Percentiles rank a stretch among this genome's conserved stretches.
Evolutionary conservation across 2,113 vertebrate species (phyloP).

Genomic region (Calypte anna): DNA sequence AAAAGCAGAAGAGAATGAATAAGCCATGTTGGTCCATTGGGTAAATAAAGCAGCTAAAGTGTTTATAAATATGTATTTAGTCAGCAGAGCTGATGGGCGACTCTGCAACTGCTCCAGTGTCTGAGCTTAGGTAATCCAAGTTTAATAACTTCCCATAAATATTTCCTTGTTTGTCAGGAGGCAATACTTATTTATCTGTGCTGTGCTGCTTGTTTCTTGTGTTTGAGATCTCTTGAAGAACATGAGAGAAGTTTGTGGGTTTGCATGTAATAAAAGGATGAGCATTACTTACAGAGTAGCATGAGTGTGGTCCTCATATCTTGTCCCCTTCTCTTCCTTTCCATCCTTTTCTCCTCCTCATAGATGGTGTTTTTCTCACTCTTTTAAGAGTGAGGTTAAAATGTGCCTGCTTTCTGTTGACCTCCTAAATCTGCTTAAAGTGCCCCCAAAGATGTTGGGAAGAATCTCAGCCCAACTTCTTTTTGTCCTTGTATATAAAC

Average conservation of each 20-base stretch:
- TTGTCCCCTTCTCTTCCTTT: neutral
- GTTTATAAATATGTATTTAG: conserved; percentile 73
- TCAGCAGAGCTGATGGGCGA: conserved; percentile 39
- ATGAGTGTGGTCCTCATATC: fast-evolving
- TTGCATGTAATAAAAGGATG: neutral
- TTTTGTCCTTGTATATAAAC: neutral
- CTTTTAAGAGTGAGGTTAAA: neutral
- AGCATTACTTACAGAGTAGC: neutral
- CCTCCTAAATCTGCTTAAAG: neutral
- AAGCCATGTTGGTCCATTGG: conserved; percentile 59
- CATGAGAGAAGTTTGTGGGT: neutral
- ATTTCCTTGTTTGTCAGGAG: conserved; percentile 15
- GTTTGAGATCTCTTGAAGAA: neutral
- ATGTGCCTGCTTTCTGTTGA: neutral
- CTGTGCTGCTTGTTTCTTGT: neutral
- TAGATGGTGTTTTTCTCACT: neutral
- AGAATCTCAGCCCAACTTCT: neutral
- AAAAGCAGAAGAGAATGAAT: conserved; percentile 59
- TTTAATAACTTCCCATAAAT: conserved; percentile 38
- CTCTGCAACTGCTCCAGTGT: conserved; percentile 14
- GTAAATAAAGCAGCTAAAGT: conserved; percentile 59
- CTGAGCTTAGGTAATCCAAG: conserved; percentile 5
- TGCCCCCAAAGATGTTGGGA: neutral
- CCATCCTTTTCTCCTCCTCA: neutral
- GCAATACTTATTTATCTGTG: neutral